These are phyloP conservation scores for Pholis gunnellus DNA, from an alignment of 2,113 vertebrate genomes.

Conservation along the genomic window DNA sequence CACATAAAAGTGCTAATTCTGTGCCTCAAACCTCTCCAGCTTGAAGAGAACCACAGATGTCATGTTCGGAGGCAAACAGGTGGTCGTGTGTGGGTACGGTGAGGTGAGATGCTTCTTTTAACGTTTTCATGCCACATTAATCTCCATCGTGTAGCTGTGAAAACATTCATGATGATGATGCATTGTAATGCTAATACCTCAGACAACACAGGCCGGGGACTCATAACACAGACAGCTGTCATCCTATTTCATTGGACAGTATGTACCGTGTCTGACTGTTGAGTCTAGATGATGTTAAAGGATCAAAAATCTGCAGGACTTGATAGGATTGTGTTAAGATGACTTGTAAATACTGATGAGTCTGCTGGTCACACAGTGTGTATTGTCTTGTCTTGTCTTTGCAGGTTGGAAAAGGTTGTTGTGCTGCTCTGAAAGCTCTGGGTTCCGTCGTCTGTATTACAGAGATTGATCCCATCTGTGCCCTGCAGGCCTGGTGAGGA, in stretches of 20 bases:
- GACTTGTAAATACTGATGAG: not conserved
- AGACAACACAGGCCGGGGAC: not conserved
- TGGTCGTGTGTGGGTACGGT: slow-evolving; percentile 97
- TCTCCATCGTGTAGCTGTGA: not conserved
- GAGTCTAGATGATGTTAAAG: not conserved
- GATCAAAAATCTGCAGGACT: not conserved
- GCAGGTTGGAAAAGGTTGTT: slow-evolving; percentile 98
- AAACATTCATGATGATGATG: not conserved
- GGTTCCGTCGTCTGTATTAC: slow-evolving; percentile 95
- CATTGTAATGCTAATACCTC: not conserved
- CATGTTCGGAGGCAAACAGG: slow-evolving; percentile 99
- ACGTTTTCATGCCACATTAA: not conserved
- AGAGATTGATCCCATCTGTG: slow-evolving; percentile 98
- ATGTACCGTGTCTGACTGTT: not conserved
- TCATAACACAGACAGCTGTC: not conserved
- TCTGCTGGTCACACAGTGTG: not conserved
- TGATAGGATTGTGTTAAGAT: not conserved
- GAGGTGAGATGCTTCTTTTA: slow-evolving; percentile 85
- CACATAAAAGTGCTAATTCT: slow-evolving; percentile 20
- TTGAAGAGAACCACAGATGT: slow-evolving; percentile 99
- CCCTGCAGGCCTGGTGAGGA: slow-evolving; percentile 96
- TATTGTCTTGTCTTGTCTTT: slow-evolving; percentile 5
- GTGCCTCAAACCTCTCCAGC: slow-evolving; percentile 75
- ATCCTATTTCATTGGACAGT: not conserved
- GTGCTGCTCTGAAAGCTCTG: slow-evolving; percentile 95